Evolutionary conservation across 2,113 vertebrate species (phyloP).

Genomic region (Sorex fumeus): DNA sequence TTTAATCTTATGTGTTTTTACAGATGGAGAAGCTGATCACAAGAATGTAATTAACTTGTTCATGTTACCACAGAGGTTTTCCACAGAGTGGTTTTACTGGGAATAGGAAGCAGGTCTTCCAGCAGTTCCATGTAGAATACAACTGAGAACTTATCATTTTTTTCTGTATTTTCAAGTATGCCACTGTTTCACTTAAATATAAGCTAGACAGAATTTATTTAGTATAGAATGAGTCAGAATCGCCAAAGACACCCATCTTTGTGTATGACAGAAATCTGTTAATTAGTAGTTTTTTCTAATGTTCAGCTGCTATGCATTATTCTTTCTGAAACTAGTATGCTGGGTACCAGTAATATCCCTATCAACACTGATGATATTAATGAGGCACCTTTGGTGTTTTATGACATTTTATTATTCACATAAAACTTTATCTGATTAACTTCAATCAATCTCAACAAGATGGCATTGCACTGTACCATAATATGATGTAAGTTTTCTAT

Average conservation of each 20-base stretch:
- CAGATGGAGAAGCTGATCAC: conserved; percentile 60
- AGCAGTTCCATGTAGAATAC: not conserved
- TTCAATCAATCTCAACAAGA: not conserved
- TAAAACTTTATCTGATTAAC: not conserved
- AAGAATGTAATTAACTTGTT: conserved; percentile 42
- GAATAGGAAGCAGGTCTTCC: not conserved
- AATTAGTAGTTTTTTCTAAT: not conserved
- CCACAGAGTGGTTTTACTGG: not conserved
- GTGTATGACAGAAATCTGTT: conserved; percentile 14
- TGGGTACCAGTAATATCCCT: not conserved
- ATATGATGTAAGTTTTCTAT: not conserved
- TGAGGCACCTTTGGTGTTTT: not conserved
- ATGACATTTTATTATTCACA: not conserved
- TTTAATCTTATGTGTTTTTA: conserved; percentile 57
- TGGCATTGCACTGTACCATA: not conserved
- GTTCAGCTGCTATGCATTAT: not conserved
- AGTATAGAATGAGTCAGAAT: conserved; percentile 9
- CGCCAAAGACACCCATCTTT: not conserved
- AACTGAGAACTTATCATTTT: not conserved
- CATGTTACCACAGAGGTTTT: conserved; percentile 22
- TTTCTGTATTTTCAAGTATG: not conserved
- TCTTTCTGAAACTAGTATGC: not conserved
- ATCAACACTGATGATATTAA: not conserved
- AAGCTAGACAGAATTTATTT: not conserved
- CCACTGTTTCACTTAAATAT: not conserved